Evolutionary conservation across 2,797 vertebrate genomes (phyloP), one percentile per base, ranked within the genome.

Genomic region (Lutjanus campechanus): DNA sequence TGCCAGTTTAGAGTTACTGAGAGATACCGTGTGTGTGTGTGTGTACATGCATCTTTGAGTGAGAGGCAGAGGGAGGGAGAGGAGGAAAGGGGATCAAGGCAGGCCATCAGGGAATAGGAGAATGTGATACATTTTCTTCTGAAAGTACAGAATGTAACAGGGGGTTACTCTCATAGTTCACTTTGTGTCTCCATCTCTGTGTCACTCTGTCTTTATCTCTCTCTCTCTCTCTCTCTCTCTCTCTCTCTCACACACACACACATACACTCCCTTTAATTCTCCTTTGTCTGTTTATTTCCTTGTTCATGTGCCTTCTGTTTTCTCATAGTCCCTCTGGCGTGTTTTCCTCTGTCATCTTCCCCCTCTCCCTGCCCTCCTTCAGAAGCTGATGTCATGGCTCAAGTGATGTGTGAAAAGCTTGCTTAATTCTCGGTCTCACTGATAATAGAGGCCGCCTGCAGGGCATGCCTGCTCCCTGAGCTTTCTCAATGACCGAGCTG

Each of bases 331-430:
- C 64, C 62, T 73, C 46, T 20, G 29, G 5, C 71, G 41, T 63
- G 54, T 68, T 68, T 76, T 76, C 44, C 58, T 49, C 58, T 53
- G 56, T 78, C 59, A 71, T 82, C 80, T 78, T 11, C 41, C 67
- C 65, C 16, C 17, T 55, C 55, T 47, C 51, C 50, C 61, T 80
- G 53, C 51, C 69, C 82, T 77, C 71, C 76, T 79, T 83, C 77
- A 69, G 51, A 85, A 61, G 76, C 76, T 90, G 85, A 90, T 90
- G 82, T 93, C 79, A 88, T 87, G 77, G 73, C 76, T 91, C 50
- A 79, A 88, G 85, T 81, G 67, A 51, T 82, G 72, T 86, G 83
- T 85, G 55, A 90, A 85, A 78, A 73, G 75, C 85, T 63, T 51
- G 41, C 36, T 75, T 84, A 67, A 78, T 74, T 87, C 72, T 59